These are phyloP conservation scores for Chaetoderma sp. DNA, from an alignment of 2,888 invertebrate genomes.

Conservation along the genomic window DNA sequence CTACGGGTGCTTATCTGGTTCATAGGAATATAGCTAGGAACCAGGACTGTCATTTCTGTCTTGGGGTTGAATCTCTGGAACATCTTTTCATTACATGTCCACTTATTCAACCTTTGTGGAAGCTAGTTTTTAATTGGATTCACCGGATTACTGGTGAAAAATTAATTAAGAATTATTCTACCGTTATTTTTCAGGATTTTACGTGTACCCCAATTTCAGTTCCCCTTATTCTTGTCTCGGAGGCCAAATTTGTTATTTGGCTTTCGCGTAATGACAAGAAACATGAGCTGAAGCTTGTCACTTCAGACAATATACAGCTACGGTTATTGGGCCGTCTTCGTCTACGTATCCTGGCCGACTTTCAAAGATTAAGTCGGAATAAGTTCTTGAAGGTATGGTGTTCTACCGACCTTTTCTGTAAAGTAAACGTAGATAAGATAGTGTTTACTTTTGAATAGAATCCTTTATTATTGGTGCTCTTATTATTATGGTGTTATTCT, in stretches of 20 bases:
- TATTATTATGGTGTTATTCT: no score
- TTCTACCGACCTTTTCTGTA: neutral
- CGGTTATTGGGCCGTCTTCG: neutral
- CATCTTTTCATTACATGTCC: neutral
- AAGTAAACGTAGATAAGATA: neutral
- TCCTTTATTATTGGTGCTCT: no score
- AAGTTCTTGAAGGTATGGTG: neutral
- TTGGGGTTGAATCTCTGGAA: neutral
- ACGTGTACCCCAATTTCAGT: no score
- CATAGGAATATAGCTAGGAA: neutral
- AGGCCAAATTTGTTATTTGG: no score
- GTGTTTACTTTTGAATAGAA: neutral
- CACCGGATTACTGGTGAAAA: no score
- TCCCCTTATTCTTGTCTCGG: no score
- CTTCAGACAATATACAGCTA: neutral
- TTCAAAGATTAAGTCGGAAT: neutral
- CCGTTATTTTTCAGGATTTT: no score
- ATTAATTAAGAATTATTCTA: no score
- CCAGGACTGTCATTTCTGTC: neutral
- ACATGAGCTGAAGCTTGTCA: no score
- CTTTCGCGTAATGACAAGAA: no score
- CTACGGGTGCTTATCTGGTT: neutral
- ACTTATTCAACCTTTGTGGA: no score
- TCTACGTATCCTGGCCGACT: neutral
- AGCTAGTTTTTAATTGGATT: no score